Percentiles rank a stretch among this genome's conserved stretches.
phyloP scores from a whole-genome alignment of 2,113 vertebrate species.

The Cranoglanis bouderius region DNA sequence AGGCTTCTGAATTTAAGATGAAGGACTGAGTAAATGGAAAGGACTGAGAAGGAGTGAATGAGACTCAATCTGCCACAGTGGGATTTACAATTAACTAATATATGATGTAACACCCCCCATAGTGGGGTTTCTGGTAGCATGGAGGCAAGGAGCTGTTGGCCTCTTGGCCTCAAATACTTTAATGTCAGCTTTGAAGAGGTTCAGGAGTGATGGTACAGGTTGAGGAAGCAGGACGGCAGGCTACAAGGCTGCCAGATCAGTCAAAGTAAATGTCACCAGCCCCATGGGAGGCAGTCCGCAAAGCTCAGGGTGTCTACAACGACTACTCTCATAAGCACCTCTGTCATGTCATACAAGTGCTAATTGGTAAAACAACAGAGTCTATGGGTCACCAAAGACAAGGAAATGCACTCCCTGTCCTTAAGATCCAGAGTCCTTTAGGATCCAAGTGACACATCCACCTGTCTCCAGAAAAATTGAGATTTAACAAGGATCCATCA shows the following conservation, averaged over 20 bases:
- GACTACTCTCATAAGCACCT: constrained; percentile 11
- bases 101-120: background rate
- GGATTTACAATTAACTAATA: constrained; percentile 3
- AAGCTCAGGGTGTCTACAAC: constrained; percentile 23
- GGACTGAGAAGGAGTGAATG: background rate
- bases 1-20: background rate
- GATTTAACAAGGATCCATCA: constrained; percentile 6
- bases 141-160: background rate
- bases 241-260: constrained; percentile 45
- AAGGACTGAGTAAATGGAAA: background rate
- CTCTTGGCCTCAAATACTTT: constrained; percentile 48
- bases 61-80: background rate
- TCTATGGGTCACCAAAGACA: background rate
- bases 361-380: constrained; percentile 1
- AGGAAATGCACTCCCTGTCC: background rate
- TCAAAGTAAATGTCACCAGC: constrained; percentile 50
- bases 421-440: background rate
- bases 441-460: background rate
- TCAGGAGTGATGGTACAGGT: constrained; percentile 20
- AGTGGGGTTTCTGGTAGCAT: constrained; percentile 10
- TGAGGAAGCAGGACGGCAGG: constrained; percentile 31
- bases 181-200: constrained; percentile 64
- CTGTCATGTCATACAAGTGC: constrained; percentile 22
- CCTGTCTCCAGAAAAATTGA: constrained; percentile 10
- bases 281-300: constrained; percentile 32